These are phyloP conservation scores for Amphiprion percula DNA, from an alignment of 2,113 vertebrate genomes.

Conservation along the genomic window DNA sequence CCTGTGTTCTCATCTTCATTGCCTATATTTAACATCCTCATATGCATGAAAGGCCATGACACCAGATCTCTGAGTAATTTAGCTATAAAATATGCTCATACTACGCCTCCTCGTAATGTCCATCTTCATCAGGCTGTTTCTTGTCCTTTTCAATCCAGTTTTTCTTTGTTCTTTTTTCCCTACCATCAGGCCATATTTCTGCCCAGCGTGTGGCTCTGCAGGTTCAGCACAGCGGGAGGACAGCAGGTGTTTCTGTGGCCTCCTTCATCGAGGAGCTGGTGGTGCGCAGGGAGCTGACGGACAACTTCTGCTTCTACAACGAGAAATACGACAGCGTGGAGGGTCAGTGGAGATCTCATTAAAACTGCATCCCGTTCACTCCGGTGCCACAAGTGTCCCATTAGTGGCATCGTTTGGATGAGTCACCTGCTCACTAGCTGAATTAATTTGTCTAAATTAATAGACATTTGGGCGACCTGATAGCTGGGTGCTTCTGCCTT, in stretches of 20 bases:
- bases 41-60: background rate
- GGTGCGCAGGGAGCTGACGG: constrained; percentile 90
- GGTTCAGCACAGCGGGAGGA: constrained; percentile 77
- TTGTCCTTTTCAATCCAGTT: background rate
- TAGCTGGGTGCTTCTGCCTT: too few relatives aligned
- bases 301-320: constrained; percentile 96
- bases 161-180: background rate
- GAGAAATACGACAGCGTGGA: constrained; percentile 88
- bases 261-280: constrained; percentile 89
- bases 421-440: background rate
- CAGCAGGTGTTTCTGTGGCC: constrained; percentile 76
- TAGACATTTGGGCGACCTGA: too few relatives aligned
- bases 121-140: background rate
- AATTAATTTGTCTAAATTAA: background rate
- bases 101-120: background rate
- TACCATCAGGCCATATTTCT: constrained; percentile 88
- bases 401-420: background rate
- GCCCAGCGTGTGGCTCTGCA: constrained; percentile 88
- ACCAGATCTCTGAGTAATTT: background rate
- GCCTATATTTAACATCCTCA: too few relatives aligned
- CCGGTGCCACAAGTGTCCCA: background rate
- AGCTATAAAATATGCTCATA: background rate
- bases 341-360: constrained; percentile 77
- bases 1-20: background rate
- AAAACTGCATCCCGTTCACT: background rate